These are phyloP conservation scores for Danaus plexippus DNA, from an alignment of 1,140 invertebrate species.

Conservation along the genomic window DNA sequence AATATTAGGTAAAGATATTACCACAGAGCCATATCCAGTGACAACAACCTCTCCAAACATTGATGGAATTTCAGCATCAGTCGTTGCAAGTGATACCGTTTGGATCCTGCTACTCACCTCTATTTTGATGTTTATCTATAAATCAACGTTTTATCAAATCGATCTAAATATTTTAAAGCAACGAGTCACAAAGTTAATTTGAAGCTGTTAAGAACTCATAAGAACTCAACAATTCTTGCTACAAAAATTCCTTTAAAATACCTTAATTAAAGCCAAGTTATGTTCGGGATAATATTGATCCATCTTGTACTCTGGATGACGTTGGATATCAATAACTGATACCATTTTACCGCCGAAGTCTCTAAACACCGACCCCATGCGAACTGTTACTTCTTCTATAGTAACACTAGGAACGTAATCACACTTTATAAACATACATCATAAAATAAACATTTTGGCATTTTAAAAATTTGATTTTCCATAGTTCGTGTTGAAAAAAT, in stretches of 20 bases:
- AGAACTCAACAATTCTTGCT: too few relatives aligned
- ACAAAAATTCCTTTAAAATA: constrained; percentile 6
- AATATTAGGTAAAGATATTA: constrained; percentile 18
- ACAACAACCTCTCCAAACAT: constrained; percentile 50
- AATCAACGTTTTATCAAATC: not conserved
- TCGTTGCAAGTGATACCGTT: constrained; percentile 31
- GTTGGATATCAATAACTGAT: constrained; percentile 37
- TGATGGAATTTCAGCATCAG: constrained; percentile 33
- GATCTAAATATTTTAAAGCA: too few relatives aligned
- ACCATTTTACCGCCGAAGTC: constrained; percentile 54
- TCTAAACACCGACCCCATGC: constrained; percentile 54
- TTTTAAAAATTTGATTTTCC: too few relatives aligned
- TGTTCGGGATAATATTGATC: constrained; percentile 63
- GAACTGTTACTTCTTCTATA: constrained; percentile 48
- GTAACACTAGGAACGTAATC: constrained; percentile 32
- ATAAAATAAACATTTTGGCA: too few relatives aligned
- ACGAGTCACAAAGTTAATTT: too few relatives aligned
- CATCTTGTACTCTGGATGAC: constrained; percentile 52
- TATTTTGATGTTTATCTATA: constrained; percentile 43
- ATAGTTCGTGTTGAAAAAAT: too few relatives aligned
- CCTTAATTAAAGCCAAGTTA: constrained; percentile 57
- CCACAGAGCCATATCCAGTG: constrained; percentile 57
- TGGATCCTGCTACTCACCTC: constrained; percentile 34
- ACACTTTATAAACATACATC: too few relatives aligned
- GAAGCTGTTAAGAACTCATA: too few relatives aligned